Percentiles rank a stretch among this genome's conserved stretches.
phyloP scores from a whole-genome alignment of 2,797 vertebrate species.

The Acrossocheilus fasciatus region DNA sequence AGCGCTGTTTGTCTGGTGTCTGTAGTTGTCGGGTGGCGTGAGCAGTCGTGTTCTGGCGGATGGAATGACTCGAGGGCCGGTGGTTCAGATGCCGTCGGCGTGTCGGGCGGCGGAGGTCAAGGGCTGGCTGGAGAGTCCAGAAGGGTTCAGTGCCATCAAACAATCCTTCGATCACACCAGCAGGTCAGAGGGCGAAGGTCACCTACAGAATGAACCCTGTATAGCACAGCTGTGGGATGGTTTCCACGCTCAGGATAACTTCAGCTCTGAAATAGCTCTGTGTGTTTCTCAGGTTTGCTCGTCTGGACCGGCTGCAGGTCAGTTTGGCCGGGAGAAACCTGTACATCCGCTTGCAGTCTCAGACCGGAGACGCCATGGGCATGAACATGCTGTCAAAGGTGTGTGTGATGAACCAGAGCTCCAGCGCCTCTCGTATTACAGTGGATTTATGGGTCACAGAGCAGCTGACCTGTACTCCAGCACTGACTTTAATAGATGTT shows the following conservation, averaged over 20 bases:
- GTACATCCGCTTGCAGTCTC: slow-evolving; percentile 87
- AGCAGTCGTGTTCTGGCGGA: slow-evolving; percentile 89
- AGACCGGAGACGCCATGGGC: slow-evolving; percentile 96
- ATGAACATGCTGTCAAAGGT: slow-evolving; percentile 99
- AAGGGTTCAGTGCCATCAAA: slow-evolving; percentile 87
- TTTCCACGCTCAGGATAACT: neutral
- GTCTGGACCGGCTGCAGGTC: slow-evolving; percentile 87
- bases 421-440: neutral
- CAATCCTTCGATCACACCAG: slow-evolving; percentile 93
- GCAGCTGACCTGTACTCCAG: neutral
- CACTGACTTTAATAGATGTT: neutral
- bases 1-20: neutral
- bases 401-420: neutral
- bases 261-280: neutral
- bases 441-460: neutral
- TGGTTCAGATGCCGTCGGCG: slow-evolving; percentile 89
- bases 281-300: slow-evolving; percentile 87
- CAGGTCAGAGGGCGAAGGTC: slow-evolving; percentile 77
- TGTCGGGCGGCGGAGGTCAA: slow-evolving; percentile 93
- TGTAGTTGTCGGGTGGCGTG: slow-evolving; percentile 90
- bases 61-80: slow-evolving; percentile 95
- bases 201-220: neutral
- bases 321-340: slow-evolving; percentile 92
- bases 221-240: neutral
- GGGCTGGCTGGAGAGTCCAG: slow-evolving; percentile 89